Evolutionary conservation across 2,113 vertebrate genomes (phyloP).

Genomic region (Trogon melanurus): DNA sequence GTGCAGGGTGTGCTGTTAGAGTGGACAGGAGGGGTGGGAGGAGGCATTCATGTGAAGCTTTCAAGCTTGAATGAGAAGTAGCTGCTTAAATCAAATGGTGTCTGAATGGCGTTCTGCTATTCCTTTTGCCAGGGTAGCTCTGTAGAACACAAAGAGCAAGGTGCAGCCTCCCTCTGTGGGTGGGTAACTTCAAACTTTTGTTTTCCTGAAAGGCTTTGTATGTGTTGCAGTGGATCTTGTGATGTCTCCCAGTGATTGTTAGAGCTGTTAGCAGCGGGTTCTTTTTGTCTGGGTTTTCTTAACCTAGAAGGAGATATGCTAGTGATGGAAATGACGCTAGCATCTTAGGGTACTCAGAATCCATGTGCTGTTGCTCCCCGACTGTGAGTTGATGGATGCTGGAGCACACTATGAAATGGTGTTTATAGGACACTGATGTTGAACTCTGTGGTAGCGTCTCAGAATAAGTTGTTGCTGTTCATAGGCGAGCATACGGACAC

Average conservation of each 20-base stretch:
- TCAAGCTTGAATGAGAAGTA: background rate
- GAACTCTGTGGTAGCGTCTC: background rate
- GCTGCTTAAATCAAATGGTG: background rate
- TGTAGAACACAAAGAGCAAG: background rate
- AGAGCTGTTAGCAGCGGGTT: background rate
- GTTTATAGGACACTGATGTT: background rate
- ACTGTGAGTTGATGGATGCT: accelerated
- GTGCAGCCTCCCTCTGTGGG: background rate
- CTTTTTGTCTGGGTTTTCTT: background rate
- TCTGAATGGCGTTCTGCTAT: background rate
- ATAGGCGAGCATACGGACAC: accelerated
- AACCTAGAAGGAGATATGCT: background rate
- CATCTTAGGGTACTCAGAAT: background rate
- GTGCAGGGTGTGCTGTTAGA: background rate
- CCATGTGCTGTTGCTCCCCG: background rate
- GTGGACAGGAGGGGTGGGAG: background rate
- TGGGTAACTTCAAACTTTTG: background rate
- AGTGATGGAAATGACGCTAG: background rate
- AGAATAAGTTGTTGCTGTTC: background rate
- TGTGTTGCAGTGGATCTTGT: background rate
- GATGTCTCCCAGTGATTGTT: background rate
- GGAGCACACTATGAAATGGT: accelerated
- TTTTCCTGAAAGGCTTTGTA: background rate
- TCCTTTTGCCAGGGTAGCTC: background rate
- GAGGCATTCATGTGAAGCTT: background rate